A percentile compares a stretch with the other conserved stretches of the same genome.
Conservation (phyloP, 2,113 vertebrate genomes). For the Raja brachyura region DNA sequence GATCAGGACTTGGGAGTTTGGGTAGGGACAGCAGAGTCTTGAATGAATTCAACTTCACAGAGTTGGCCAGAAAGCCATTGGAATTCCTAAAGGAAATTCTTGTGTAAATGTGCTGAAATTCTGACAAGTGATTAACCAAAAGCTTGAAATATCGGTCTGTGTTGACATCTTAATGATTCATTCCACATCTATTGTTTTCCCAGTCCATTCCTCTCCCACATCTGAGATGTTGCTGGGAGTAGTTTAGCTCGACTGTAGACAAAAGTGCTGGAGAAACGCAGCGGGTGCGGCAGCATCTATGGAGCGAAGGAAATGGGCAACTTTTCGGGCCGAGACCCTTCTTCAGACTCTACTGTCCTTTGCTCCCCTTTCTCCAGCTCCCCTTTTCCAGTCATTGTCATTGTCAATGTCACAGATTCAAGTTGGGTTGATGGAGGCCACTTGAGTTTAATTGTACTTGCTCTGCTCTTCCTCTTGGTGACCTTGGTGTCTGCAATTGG, state of each 20-base stretch:
- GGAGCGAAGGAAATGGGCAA: no score
- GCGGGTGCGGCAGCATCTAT: no score
- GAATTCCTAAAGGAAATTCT: neutral
- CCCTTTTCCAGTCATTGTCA: no score
- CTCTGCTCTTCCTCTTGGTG: neutral
- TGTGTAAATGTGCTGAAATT: neutral
- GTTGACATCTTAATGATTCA: neutral
- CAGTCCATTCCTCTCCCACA: neutral
- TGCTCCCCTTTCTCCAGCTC: neutral
- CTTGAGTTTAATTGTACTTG: neutral
- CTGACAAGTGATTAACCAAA: neutral
- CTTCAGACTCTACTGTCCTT: neutral
- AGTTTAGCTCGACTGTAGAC: neutral
- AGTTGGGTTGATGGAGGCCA: neutral
- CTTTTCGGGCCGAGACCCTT: no score
- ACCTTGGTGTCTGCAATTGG: neutral
- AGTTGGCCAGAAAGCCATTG: neutral
- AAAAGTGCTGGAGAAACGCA: no score
- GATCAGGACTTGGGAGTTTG: neutral
- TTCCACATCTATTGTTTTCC: neutral
- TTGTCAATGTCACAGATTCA: neutral
- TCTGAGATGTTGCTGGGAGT: neutral
- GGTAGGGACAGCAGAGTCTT: neutral
- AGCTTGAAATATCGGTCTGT: neutral
- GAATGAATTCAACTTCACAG: neutral